Percentiles rank a stretch among this genome's conserved stretches.
Conservation (phyloP, 1,140 invertebrate genomes). For the Heliconius eleuchia region DNA sequence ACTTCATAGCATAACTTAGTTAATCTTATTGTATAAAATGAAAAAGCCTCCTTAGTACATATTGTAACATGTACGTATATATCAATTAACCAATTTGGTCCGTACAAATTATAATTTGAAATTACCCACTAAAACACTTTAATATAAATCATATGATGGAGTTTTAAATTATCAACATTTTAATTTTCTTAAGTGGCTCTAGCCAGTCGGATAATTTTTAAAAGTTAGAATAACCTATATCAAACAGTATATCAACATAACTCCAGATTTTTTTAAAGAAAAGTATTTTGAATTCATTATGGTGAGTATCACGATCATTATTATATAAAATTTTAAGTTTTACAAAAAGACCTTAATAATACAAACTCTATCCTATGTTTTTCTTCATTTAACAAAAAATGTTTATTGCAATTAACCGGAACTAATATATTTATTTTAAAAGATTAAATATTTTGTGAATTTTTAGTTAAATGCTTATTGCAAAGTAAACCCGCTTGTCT, state of each 20-base stretch:
- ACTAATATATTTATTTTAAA: not conserved
- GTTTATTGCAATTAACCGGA: not conserved
- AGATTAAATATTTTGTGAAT: not conserved
- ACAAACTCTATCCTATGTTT: no score
- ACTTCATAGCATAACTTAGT: not conserved
- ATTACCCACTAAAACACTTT: no score
- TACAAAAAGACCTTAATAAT: not conserved
- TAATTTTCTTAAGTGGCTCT: no score
- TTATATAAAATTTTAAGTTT: not conserved
- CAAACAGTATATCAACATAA: no score
- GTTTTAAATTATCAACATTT: no score
- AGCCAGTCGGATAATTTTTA: no score
- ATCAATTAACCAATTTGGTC: not conserved
- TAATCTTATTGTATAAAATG: not conserved
- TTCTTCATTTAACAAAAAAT: not conserved
- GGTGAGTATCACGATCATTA: no score
- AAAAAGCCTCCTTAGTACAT: not conserved
- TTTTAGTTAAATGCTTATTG: constrained; percentile 33
- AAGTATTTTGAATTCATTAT: no score
- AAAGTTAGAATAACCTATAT: no score
- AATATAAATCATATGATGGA: no score
- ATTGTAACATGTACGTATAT: not conserved
- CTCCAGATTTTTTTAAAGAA: no score
- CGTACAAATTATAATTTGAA: no score
- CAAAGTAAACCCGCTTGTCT: constrained; percentile 46